phyloP scores from a whole-genome alignment of 2,113 vertebrate genomes.

The Oreochromis niloticus region DNA sequence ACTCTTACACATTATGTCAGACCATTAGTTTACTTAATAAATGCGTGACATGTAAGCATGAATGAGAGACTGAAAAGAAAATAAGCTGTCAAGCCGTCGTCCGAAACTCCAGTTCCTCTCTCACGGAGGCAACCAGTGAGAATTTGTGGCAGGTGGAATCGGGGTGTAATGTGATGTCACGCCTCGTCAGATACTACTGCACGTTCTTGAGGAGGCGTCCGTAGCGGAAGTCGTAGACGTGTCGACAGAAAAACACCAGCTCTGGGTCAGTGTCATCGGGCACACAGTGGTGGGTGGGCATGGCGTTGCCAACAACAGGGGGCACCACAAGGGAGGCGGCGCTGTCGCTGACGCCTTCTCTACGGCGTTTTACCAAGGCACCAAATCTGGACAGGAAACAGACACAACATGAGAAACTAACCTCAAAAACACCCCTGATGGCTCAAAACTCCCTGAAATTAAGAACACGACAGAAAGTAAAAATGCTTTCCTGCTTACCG shows the following conservation, averaged over 20 bases:
- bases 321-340: conserved; percentile 82
- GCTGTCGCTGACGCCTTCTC: conserved; percentile 83
- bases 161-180: background rate
- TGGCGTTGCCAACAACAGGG: conserved; percentile 82
- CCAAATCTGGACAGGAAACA: conserved; percentile 82
- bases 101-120: conserved; percentile 5
- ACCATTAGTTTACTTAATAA: conserved; percentile 17
- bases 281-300: conserved; percentile 90
- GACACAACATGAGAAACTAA: background rate
- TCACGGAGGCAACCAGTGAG: conserved; percentile 25
- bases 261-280: conserved; percentile 91
- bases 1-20: conserved; percentile 21
- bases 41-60: conserved; percentile 4
- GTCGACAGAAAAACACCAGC: conserved; percentile 96
- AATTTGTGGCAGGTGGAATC: background rate
- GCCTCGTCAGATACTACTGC: conserved; percentile 75
- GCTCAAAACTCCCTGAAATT: background rate
- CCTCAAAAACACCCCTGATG: background rate
- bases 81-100: background rate
- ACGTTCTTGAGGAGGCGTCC: conserved; percentile 98
- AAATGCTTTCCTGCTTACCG: conserved; percentile 74
- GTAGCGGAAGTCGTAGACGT: conserved; percentile 97
- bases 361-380: conserved; percentile 96
- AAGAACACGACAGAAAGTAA: background rate
- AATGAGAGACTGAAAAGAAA: conserved; percentile 24